A percentile compares a stretch with the other conserved stretches of the same genome.
Conservation (phyloP, 2,113 vertebrate genomes). For the Rhinogobius similis region DNA sequence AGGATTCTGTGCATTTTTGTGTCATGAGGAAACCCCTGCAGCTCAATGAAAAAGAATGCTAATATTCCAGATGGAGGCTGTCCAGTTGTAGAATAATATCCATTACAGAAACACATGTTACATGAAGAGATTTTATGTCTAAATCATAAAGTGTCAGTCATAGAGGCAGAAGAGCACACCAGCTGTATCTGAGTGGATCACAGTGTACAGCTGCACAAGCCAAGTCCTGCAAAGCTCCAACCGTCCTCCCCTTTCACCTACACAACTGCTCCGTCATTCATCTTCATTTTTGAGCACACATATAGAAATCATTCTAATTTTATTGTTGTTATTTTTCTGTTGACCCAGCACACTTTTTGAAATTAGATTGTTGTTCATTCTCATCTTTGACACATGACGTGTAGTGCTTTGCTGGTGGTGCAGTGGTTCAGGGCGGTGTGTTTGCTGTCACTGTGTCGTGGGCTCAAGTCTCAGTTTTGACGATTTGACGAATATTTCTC, state of each 20-base stretch:
- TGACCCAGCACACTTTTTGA: too few relatives aligned
- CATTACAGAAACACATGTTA: constrained; percentile 14
- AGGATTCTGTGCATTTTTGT: constrained; percentile 34
- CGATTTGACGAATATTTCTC: too few relatives aligned
- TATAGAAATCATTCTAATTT: too few relatives aligned
- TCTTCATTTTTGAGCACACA: too few relatives aligned
- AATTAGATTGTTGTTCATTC: too few relatives aligned
- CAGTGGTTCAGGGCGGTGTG: too few relatives aligned
- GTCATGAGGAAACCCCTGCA: neutral
- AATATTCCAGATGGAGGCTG: constrained; percentile 31
- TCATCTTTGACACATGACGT: too few relatives aligned
- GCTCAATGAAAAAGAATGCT: constrained; percentile 10
- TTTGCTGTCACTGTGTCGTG: too few relatives aligned
- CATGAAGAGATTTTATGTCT: constrained; percentile 11
- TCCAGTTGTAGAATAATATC: constrained; percentile 13
- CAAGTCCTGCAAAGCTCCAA: constrained; percentile 20
- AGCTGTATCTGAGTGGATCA: constrained; percentile 23
- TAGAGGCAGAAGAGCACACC: neutral
- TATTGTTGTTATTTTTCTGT: too few relatives aligned
- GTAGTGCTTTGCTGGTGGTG: too few relatives aligned
- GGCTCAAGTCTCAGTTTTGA: too few relatives aligned
- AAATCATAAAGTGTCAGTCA: constrained; percentile 21
- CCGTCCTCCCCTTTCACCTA: constrained; percentile 26
- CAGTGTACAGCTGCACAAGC: neutral
- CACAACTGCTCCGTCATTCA: neutral